Base-by-base conservation (phyloP, 2,888 invertebrate species). In the Lycophotia porphyrea region DNA sequence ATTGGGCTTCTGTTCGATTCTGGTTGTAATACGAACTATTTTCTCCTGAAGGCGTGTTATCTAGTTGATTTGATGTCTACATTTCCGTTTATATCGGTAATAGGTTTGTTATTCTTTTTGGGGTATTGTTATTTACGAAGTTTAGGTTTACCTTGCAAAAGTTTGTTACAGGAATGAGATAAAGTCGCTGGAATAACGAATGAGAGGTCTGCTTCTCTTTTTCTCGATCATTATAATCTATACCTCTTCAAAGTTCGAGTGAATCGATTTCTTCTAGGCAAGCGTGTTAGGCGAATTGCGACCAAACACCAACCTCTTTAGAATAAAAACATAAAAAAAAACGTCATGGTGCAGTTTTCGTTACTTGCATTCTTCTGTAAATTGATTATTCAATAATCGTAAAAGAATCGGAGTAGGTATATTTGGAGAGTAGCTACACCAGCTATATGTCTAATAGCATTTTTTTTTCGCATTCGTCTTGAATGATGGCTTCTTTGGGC, bases 21-120 rank as follows among this genome's bases (percentile, higher is more conserved):
- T 77, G 66, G 65, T 18, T 76, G 55, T 78, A 82, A 84, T 85
- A 84, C 47, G 67, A 82, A 81, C 86, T 84, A 81, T 87, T 84
- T 76, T 76, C 80, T 72, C 80, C 76, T 78, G 74, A 79, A 81
- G 76, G 72, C 80, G 75, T 82, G 47, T 81, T 76, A 85, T 82
- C 79, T 76, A 76, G 77, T 75, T 81, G 78, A 75, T 81, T 84
- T 82, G 75, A 84, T 84, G 74, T 84, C 44, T 66, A 74, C 74
- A 78, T 82, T 77, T 71, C 42, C 69, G 74, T 82, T 67, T 58
- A 74, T 73, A 65, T 85, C 58, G 34, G 74, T 78, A 84, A 77
- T 73, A 73, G 68, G 49, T 79, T 80, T 61, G 73, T 49, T 71
- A 65, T 77, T 60, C 63, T 73, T 76, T 67, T 34, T 42, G 39